phyloP scores from a whole-genome alignment of 2,113 vertebrate genomes.

The Pseudorectes ferrugineus region DNA sequence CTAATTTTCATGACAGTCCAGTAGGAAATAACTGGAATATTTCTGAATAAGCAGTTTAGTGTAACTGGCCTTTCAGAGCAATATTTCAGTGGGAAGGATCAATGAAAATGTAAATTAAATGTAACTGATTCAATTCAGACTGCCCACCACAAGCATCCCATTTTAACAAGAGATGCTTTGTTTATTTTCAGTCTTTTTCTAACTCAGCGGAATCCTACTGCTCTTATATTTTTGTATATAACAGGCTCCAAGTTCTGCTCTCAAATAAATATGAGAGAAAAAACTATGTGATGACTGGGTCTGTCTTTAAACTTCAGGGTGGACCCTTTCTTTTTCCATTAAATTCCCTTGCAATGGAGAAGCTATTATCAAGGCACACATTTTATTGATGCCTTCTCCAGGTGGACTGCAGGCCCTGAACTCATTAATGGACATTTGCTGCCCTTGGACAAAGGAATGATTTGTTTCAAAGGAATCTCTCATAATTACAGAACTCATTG shows the following conservation, averaged over 20 bases:
- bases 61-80: conserved; percentile 25
- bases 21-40: conserved; percentile 52
- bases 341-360: conserved; percentile 10
- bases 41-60: conserved; percentile 50
- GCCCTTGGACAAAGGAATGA: neutral
- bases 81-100: conserved; percentile 44
- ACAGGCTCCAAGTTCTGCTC: neutral
- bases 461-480: conserved; percentile 37
- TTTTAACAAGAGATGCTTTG: conserved; percentile 47
- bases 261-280: neutral
- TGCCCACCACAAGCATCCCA: neutral
- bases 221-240: conserved; percentile 17
- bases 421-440: neutral
- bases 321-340: neutral
- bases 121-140: conserved; percentile 28
- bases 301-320: neutral
- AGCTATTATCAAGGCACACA: neutral
- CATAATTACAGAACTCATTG: neutral
- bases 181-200: conserved; percentile 27
- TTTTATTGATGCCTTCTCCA: conserved; percentile 53
- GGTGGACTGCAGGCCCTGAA: conserved; percentile 31
- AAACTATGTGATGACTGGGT: neutral
- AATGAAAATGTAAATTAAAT: conserved; percentile 48
- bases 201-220: neutral
- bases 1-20: conserved; percentile 36